Base-by-base conservation (phyloP, 2,113 vertebrate genomes). In the Acanthochromis polyacanthus region DNA sequence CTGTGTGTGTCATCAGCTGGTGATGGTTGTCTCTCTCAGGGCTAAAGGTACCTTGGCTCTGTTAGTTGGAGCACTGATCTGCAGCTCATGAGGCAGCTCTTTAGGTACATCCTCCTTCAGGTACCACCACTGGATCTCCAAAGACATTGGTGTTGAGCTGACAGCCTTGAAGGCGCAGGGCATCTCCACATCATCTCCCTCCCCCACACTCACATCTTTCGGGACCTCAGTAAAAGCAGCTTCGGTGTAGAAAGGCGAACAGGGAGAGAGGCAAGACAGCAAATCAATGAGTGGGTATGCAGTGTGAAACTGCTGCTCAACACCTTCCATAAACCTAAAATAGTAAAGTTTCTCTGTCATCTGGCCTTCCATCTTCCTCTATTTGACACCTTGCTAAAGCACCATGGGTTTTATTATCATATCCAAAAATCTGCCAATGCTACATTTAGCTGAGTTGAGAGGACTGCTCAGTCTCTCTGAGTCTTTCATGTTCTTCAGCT, bases 41-140 rank as follows among this genome's bases (percentile, higher is more conserved):
- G 53, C 73, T 69, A 36, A 20, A 4, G 63, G 91, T 96, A 98
- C 97, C 97, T 97, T 95, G 93, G 91, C 95, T 91, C 95, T 95
- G 95, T 92, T 95, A 69, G 94, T 93, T 0, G 95, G 96, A 65
- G 93, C 91, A 62, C 95, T 95, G 89, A 96, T 94, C 88, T 96
- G 95, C 89, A 97, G 92, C 91, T 97, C 97, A 0, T 96, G 95
- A 61, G 94, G 92, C 88, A 95, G 93, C 68, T 97, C 96, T 84
- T 94, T 91, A 68, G 95, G 91, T 81, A 94, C 83, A 7, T 95
- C 93, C 86, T 97, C 96, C 86, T 95, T 97, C 75, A 98, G 94
- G 91, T 97, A 97, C 97, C 97, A 99, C 97, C 97, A 99, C 92
- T 99, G 96, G 91, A 99, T 98, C 93, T 98, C 97, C 94, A 99